These are phyloP conservation scores for Folsomia candida DNA, from an alignment of 2,888 invertebrate species.

Conservation along the genomic window DNA sequence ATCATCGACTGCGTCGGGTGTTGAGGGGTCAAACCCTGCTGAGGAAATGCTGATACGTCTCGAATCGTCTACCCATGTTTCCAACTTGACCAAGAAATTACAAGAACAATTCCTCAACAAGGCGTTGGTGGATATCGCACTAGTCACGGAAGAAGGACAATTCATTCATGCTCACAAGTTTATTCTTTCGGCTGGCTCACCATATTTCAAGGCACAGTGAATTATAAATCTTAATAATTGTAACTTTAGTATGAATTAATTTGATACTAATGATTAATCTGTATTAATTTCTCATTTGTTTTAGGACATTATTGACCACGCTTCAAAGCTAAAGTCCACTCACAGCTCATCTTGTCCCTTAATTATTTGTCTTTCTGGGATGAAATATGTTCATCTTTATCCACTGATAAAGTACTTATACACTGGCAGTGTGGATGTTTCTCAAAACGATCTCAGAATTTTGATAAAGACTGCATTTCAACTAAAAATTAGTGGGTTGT, in stretches of 20 bases:
- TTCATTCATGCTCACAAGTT: background rate
- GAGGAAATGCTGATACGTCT: constrained; percentile 2
- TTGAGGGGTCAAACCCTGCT: too few relatives aligned
- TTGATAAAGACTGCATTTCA: constrained; percentile 1
- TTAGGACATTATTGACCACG: background rate
- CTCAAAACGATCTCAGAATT: background rate
- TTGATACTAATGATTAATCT: background rate
- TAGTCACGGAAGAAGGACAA: background rate
- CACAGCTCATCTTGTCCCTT: background rate
- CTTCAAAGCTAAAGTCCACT: background rate
- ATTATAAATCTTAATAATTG: too few relatives aligned
- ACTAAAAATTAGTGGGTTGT: background rate
- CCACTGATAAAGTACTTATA: background rate
- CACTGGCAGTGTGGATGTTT: background rate
- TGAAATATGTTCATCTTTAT: background rate
- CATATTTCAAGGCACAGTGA: background rate
- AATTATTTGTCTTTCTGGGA: background rate
- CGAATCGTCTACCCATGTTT: background rate
- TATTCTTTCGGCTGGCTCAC: background rate
- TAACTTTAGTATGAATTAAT: background rate
- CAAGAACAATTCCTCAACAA: background rate
- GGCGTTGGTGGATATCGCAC: background rate
- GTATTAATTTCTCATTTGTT: background rate
- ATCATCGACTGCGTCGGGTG: background rate
- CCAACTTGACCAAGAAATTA: background rate